phyloP scores from a whole-genome alignment of 2,797 vertebrate genomes.

The Artibeus jamaicensis region DNA sequence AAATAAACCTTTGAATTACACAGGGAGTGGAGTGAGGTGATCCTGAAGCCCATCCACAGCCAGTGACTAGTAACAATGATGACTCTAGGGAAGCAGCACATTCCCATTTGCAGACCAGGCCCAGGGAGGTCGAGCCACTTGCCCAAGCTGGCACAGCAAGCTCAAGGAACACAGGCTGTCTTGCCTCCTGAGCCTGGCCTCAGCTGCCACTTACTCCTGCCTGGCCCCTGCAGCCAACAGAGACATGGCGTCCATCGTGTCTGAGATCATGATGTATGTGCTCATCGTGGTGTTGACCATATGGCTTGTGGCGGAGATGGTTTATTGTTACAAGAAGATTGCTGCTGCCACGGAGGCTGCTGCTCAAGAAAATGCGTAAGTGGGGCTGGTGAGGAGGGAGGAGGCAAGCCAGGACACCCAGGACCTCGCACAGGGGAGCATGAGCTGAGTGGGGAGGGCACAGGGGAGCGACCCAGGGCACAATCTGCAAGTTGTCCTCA shows the following conservation, averaged over 20 bases:
- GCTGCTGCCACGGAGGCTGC: slow-evolving; percentile 90
- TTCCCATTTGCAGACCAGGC: not conserved
- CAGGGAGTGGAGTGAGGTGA: not conserved
- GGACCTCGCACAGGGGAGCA: not conserved
- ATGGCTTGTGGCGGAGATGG: slow-evolving; percentile 94
- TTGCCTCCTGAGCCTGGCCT: not conserved
- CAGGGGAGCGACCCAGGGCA: not conserved
- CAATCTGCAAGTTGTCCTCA: not conserved
- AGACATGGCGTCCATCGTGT: slow-evolving; percentile 91
- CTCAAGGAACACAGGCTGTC: accelerated
- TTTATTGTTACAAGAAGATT: slow-evolving; percentile 95
- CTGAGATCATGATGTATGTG: slow-evolving; percentile 96
- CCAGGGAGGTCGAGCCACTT: not conserved
- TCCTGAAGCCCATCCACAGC: not conserved
- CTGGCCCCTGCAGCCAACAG: slow-evolving; percentile 83
- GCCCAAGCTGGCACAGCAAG: not conserved
- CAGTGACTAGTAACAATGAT: accelerated
- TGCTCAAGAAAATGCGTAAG: slow-evolving; percentile 92
- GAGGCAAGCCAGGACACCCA: accelerated
- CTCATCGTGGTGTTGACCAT: slow-evolving; percentile 92
- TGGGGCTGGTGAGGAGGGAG: not conserved
- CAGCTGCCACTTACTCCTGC: not conserved
- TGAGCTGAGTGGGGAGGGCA: not conserved
- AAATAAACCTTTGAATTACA: not conserved
- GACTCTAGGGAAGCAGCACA: not conserved